A percentile compares a stretch with the other conserved stretches of the same genome.
Conservation (phyloP, 2,888 invertebrate species). For the Agrotis ipsilon region DNA sequence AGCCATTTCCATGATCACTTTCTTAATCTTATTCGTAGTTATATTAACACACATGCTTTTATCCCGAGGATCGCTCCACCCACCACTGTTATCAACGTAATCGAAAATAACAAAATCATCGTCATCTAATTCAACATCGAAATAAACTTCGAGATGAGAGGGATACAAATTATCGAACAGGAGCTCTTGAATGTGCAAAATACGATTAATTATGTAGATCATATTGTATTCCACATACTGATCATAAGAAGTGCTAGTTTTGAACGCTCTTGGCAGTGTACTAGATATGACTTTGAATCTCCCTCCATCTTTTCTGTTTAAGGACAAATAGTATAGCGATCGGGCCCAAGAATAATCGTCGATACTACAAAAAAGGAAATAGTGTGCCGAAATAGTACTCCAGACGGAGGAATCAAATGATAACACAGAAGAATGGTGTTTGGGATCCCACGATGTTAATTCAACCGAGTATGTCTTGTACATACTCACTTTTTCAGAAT, state of each 20-base stretch:
- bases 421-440: slow-evolving; percentile 71
- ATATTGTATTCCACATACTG: slow-evolving; percentile 62
- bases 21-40: slow-evolving; percentile 74
- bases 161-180: slow-evolving; percentile 68
- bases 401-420: slow-evolving; percentile 75
- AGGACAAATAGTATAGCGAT: slow-evolving; percentile 75
- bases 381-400: slow-evolving; percentile 78
- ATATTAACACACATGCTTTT: slow-evolving; percentile 74
- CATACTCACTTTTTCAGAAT: slow-evolving; percentile 46
- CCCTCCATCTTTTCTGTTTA: slow-evolving; percentile 71
- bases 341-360: slow-evolving; percentile 79
- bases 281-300: slow-evolving; percentile 75
- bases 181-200: slow-evolving; percentile 64
- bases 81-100: slow-evolving; percentile 73
- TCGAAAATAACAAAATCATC: slow-evolving; percentile 72
- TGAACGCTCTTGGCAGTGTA: slow-evolving; percentile 72
- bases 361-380: slow-evolving; percentile 75
- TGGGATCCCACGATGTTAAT: slow-evolving; percentile 73
- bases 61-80: slow-evolving; percentile 78
- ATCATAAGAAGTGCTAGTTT: slow-evolving; percentile 56
- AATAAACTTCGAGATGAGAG: slow-evolving; percentile 70
- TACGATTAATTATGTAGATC: slow-evolving; percentile 59
- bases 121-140: slow-evolving; percentile 71
- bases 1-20: slow-evolving; percentile 71
- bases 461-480: slow-evolving; percentile 66